Evolutionary conservation across 2,888 invertebrate genomes (phyloP).

Genomic region (Luperina testacea): DNA sequence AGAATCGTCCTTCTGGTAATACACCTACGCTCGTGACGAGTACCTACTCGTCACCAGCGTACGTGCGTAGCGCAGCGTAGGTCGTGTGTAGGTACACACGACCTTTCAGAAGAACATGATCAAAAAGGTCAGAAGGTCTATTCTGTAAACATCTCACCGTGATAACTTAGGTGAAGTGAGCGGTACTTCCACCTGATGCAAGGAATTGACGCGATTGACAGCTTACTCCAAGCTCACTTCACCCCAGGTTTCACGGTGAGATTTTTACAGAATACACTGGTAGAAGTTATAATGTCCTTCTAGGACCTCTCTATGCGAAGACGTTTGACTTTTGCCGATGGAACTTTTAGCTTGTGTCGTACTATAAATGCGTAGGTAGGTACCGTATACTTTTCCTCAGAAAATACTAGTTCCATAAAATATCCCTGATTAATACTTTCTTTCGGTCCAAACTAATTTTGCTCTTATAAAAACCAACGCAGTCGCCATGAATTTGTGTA

Average conservation of each 20-base stretch:
- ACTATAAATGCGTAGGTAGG: neutral
- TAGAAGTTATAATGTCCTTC: neutral
- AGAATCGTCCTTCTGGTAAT: no score
- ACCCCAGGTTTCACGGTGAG: no score
- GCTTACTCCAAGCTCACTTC: no score
- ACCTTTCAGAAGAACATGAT: no score
- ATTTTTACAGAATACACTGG: no score
- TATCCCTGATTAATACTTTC: conserved; percentile 39
- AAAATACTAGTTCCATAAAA: conserved; percentile 23
- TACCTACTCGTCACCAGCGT: no score
- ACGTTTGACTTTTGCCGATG: neutral
- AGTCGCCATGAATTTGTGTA: conserved; percentile 26
- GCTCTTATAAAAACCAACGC: conserved; percentile 23
- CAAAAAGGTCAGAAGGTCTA: no score
- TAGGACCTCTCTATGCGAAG: neutral
- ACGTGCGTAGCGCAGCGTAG: no score
- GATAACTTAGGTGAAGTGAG: no score
- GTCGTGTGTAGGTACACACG: neutral
- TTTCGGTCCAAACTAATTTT: conserved; percentile 27
- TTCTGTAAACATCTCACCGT: no score
- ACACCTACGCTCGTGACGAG: neutral
- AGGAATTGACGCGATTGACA: no score
- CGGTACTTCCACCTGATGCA: no score
- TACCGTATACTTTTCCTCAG: conserved; percentile 13
- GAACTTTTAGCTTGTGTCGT: neutral